phyloP scores from a whole-genome alignment of 2,797 vertebrate genomes.

The Epinephelus malabaricus region DNA sequence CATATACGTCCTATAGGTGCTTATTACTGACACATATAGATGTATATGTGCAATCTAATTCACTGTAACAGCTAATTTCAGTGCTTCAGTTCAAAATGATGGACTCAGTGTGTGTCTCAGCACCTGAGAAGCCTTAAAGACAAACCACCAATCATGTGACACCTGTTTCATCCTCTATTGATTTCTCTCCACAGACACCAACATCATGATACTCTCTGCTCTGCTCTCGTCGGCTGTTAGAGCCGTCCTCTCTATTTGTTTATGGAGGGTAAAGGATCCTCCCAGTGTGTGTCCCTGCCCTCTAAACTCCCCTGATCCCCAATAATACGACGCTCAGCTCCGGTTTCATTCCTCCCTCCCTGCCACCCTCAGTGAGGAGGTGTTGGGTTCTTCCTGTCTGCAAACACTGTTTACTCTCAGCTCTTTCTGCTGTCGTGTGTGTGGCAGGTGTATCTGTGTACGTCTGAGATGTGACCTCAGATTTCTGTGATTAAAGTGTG shows the following conservation, averaged over 20 bases:
- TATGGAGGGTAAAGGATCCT: slow-evolving; percentile 38
- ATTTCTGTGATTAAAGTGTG: neutral
- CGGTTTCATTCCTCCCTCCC: slow-evolving; percentile 44
- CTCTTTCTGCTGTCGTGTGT: neutral
- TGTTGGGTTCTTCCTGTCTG: slow-evolving; percentile 41
- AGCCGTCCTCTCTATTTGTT: slow-evolving; percentile 40
- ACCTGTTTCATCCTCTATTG: slow-evolving; percentile 25
- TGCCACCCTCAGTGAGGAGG: slow-evolving; percentile 35
- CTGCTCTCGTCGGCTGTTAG: slow-evolving; percentile 11
- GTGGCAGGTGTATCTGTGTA: neutral
- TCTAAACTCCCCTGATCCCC: slow-evolving; percentile 44
- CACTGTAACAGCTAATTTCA: neutral
- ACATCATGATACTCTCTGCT: neutral
- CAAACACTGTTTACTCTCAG: neutral
- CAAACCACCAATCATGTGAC: slow-evolving; percentile 14
- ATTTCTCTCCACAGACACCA: neutral
- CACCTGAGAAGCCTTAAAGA: neutral
- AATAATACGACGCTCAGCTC: slow-evolving; percentile 49
- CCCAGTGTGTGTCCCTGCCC: neutral
- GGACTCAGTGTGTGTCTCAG: neutral
- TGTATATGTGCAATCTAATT: neutral
- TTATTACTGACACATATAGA: neutral
- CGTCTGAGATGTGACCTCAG: neutral
- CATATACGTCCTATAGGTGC: neutral
- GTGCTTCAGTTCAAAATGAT: neutral